Evolutionary conservation across 2,888 invertebrate species (phyloP).

Genomic region (Tenthredo livida): DNA sequence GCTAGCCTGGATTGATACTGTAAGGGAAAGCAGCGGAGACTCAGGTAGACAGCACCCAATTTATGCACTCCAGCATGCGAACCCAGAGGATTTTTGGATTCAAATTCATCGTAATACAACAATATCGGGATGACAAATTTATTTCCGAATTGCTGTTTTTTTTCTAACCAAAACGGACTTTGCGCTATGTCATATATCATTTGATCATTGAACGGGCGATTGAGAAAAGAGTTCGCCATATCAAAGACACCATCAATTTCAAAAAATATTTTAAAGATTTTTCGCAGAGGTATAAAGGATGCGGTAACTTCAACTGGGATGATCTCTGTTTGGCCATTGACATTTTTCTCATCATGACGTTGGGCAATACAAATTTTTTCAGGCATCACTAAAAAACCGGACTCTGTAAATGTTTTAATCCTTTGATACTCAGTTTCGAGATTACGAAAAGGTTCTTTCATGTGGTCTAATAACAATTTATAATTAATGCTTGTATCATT

Average conservation of each 20-base stretch:
- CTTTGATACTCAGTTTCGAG: neutral
- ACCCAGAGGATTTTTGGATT: too few species aligned
- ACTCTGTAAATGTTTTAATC: neutral
- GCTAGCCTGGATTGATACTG: constrained; percentile 53
- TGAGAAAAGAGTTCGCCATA: neutral
- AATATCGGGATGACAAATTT: too few species aligned
- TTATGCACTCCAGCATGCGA: too few species aligned
- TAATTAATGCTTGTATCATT: neutral
- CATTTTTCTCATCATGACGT: neutral
- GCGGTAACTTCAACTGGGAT: neutral
- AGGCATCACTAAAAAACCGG: neutral
- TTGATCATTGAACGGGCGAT: neutral
- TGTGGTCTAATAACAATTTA: neutral
- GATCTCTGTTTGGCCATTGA: neutral
- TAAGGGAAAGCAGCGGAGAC: constrained; percentile 50
- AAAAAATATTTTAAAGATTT: neutral
- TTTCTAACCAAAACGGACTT: constrained; percentile 53
- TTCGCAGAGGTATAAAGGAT: neutral
- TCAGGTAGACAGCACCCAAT: too few species aligned
- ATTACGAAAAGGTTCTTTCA: neutral
- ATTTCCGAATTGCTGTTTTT: constrained; percentile 42
- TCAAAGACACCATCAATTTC: neutral
- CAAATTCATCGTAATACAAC: too few species aligned
- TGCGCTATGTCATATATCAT: neutral
- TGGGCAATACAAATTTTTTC: constrained; percentile 5